Conservation (phyloP, 2,888 invertebrate species). For the Hemistola chrysoprasaria region DNA sequence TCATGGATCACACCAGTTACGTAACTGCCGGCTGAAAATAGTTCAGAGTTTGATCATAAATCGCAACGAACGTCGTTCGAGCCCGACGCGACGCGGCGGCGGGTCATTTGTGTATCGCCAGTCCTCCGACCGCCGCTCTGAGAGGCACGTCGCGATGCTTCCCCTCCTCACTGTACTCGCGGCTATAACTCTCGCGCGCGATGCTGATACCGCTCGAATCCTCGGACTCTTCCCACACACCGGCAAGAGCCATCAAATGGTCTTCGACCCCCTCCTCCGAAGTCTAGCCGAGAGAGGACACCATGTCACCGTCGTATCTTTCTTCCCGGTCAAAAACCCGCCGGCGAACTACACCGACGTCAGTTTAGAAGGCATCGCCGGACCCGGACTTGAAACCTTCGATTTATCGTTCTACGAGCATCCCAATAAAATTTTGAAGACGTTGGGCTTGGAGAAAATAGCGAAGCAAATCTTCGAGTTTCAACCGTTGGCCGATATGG, state of each 20-base stretch:
- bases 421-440: conserved; percentile 37
- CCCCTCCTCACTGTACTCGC: conserved; percentile 36
- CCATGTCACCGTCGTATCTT: conserved; percentile 82
- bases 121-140: conserved; percentile 32
- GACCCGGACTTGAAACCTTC: conserved; percentile 54
- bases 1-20: no score
- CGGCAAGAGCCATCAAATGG: conserved; percentile 84
- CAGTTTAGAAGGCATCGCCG: conserved; percentile 65
- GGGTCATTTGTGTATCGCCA: conserved; percentile 26
- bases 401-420: conserved; percentile 53
- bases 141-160: conserved; percentile 50
- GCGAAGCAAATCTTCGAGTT: conserved; percentile 50
- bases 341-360: conserved; percentile 69
- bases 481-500: conserved; percentile 51
- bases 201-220: conserved; percentile 67
- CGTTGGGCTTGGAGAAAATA: conserved; percentile 49
- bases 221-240: conserved; percentile 83
- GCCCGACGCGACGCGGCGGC: conserved; percentile 5
- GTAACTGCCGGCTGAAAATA: conserved; percentile 32
- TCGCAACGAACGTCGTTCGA: conserved; percentile 11
- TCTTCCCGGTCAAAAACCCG: conserved; percentile 77
- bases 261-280: conserved; percentile 80
- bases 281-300: conserved; percentile 82
- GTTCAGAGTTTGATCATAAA: conserved; percentile 19
- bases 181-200: conserved; percentile 39